Percentiles rank a stretch among this genome's conserved stretches.
Conservation (phyloP, 2,888 invertebrate species). For the Meloe dianella region DNA sequence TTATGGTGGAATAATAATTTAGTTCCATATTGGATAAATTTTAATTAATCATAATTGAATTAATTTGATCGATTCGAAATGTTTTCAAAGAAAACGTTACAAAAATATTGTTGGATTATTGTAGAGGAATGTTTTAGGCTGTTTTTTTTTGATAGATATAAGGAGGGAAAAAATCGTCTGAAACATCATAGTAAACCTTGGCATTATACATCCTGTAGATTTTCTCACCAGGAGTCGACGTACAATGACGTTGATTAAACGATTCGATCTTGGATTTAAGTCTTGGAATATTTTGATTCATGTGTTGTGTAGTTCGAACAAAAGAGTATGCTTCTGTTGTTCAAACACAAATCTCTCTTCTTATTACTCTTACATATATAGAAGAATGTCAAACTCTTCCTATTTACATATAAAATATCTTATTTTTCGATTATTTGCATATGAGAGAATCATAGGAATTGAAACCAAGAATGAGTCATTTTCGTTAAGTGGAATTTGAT, state of each 20-base stretch:
- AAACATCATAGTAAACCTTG: constrained; percentile 37
- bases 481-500: constrained; percentile 19
- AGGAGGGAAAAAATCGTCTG: constrained; percentile 22
- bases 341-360: constrained; percentile 21
- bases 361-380: not conserved
- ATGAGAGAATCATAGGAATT: not conserved
- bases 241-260: constrained; percentile 58
- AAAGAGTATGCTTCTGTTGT: constrained; percentile 54
- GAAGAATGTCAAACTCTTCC: not conserved
- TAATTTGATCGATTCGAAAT: not conserved
- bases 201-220: constrained; percentile 45
- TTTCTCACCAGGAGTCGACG: constrained; percentile 57
- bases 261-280: constrained; percentile 57
- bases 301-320: constrained; percentile 51
- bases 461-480: not conserved
- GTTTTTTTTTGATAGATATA: constrained; percentile 18
- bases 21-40: not conserved
- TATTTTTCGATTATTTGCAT: not conserved
- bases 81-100: not conserved
- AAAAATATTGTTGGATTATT: constrained; percentile 17
- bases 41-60: not conserved
- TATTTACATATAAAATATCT: constrained; percentile 3
- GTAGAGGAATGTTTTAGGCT: constrained; percentile 12
- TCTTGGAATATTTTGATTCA: constrained; percentile 56
- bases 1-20: not conserved